These are phyloP conservation scores for Dermatemys mawii DNA, from an alignment of 2,113 vertebrate genomes.

Conservation along the genomic window DNA sequence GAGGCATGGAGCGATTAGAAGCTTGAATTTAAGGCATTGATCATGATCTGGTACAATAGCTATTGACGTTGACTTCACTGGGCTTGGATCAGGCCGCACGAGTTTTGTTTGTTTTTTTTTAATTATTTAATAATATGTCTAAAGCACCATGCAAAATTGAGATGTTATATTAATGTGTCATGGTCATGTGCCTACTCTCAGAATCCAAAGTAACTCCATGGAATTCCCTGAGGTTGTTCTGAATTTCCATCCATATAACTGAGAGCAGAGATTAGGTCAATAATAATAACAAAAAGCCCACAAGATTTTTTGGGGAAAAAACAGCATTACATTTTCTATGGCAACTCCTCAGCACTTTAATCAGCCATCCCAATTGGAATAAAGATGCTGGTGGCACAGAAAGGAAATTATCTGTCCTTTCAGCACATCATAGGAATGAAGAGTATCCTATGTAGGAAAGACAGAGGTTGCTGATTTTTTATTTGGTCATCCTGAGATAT, in stretches of 20 bases:
- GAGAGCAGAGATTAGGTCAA: not conserved
- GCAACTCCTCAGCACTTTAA: not conserved
- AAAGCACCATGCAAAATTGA: not conserved
- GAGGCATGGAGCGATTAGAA: not conserved
- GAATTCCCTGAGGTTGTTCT: not conserved
- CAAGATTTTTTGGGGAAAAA: not conserved
- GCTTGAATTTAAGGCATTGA: not conserved
- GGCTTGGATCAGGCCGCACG: not conserved
- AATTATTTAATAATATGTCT: not conserved
- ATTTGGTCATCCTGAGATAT: not conserved
- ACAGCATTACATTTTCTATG: not conserved
- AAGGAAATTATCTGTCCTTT: not conserved
- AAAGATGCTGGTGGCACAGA: not conserved
- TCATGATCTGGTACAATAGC: not conserved
- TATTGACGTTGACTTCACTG: not conserved
- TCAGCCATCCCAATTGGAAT: not conserved
- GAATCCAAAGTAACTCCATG: rapidly evolving
- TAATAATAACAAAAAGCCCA: not conserved
- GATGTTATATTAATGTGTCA: not conserved
- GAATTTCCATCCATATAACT: not conserved
- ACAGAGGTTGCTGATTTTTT: rapidly evolving
- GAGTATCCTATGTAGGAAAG: not conserved
- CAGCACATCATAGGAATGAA: not conserved
- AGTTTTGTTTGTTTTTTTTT: not conserved
- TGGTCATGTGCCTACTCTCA: not conserved